A percentile compares a stretch with the other conserved stretches of the same genome.
Evolutionary conservation across 1,140 invertebrate species (phyloP).

Genomic region (Andricus grossulariae): DNA sequence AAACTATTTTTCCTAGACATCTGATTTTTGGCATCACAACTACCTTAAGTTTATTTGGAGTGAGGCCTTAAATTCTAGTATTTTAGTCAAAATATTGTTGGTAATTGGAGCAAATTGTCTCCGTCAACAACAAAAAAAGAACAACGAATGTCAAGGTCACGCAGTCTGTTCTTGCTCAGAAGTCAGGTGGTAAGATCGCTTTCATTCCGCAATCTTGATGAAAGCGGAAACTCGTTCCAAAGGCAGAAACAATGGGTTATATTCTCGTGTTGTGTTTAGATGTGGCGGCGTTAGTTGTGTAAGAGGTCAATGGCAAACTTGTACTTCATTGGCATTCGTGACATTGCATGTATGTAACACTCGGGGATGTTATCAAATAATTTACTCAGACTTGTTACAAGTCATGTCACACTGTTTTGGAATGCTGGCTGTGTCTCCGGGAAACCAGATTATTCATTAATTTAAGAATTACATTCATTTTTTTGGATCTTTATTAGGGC

Average conservation of each 20-base stretch:
- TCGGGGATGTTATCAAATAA: neutral
- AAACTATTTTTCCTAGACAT: too few relatives aligned
- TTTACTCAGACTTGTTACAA: neutral
- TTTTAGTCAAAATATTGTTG: too few relatives aligned
- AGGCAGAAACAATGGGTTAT: conserved; percentile 8
- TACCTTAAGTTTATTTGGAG: too few relatives aligned
- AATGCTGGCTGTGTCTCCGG: too few relatives aligned
- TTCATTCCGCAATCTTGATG: conserved; percentile 6
- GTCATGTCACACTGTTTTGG: neutral
- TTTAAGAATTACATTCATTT: too few relatives aligned
- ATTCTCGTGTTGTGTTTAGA: neutral
- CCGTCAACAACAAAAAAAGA: neutral
- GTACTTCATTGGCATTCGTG: conserved; percentile 7
- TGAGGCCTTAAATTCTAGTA: too few relatives aligned
- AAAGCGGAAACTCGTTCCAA: conserved; percentile 20
- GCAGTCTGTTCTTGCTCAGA: neutral
- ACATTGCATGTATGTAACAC: neutral
- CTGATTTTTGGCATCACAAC: too few relatives aligned
- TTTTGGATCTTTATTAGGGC: too few relatives aligned
- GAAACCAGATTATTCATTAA: too few relatives aligned
- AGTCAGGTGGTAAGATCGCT: conserved; percentile 8
- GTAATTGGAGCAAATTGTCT: too few relatives aligned
- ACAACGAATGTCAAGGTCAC: neutral
- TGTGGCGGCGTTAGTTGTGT: neutral
- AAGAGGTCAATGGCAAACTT: conserved; percentile 29